phyloP scores from a whole-genome alignment of 2,113 vertebrate genomes.

The Maccullochella peelii region DNA sequence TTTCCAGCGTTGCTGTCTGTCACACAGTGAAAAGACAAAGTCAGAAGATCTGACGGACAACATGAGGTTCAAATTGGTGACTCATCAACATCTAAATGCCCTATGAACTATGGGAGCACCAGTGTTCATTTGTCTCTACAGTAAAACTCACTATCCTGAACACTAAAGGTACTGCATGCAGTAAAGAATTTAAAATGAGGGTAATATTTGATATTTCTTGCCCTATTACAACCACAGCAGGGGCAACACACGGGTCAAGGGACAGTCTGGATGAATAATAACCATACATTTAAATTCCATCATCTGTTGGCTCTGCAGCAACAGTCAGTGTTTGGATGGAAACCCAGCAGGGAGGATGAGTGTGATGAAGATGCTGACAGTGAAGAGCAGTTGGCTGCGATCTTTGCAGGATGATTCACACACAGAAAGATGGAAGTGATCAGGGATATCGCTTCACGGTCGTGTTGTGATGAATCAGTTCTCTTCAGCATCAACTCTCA shows the following conservation, averaged over 20 bases:
- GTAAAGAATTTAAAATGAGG: not conserved
- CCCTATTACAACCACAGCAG: not conserved
- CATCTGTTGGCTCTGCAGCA: not conserved
- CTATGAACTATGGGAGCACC: too few relatives aligned
- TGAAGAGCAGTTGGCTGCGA: constrained; percentile 29
- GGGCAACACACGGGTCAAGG: not conserved
- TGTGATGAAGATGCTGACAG: constrained; percentile 23
- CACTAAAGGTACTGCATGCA: too few relatives aligned
- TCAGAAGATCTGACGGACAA: too few relatives aligned
- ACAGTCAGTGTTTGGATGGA: not conserved
- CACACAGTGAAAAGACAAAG: too few relatives aligned
- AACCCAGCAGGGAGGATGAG: constrained; percentile 13
- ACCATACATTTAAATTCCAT: not conserved
- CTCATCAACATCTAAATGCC: too few relatives aligned
- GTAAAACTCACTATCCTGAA: too few relatives aligned
- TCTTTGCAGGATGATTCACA: constrained; percentile 24
- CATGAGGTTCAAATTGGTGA: too few relatives aligned
- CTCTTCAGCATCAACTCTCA: not conserved
- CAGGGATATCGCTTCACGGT: not conserved
- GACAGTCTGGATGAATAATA: not conserved
- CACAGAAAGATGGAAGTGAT: constrained; percentile 7
- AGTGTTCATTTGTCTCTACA: too few relatives aligned
- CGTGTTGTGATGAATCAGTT: constrained; percentile 9
- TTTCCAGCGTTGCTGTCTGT: too few relatives aligned
- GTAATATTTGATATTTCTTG: not conserved